phyloP scores from a whole-genome alignment of 2,888 invertebrate species.

The Acheta domesticus region DNA sequence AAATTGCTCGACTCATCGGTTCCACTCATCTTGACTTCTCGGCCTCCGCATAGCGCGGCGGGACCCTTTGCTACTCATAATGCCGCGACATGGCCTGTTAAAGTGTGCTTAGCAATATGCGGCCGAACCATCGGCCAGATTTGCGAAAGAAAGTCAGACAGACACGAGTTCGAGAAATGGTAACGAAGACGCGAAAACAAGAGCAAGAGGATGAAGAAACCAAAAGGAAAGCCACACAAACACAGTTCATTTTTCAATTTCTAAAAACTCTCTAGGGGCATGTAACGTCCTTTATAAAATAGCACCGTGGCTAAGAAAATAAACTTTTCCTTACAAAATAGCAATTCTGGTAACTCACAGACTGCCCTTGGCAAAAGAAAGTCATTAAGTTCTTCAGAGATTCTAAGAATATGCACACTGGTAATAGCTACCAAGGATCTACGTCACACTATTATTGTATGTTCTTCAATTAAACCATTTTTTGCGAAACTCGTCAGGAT shows the following conservation, averaged over 20 bases:
- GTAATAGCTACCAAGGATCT: slow-evolving; percentile 1
- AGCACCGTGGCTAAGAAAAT: slow-evolving; percentile 36
- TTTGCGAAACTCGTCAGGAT: slow-evolving; percentile 39
- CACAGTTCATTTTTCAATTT: neutral
- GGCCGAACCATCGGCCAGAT: too few species aligned
- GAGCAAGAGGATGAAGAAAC: neutral
- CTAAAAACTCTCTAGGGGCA: slow-evolving; percentile 3
- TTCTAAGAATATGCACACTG: neutral
- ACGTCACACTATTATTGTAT: neutral
- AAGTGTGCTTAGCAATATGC: too few species aligned
- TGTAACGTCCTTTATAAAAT: slow-evolving; percentile 28
- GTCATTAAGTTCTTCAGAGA: neutral
- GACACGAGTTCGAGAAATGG: too few species aligned
- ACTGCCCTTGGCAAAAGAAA: slow-evolving; percentile 18
- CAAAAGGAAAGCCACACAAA: neutral
- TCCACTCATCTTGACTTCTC: too few species aligned
- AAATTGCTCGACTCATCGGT: too few species aligned
- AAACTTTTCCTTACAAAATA: slow-evolving; percentile 33
- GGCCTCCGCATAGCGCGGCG: too few species aligned
- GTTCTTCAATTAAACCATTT: slow-evolving; percentile 39
- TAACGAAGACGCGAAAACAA: neutral
- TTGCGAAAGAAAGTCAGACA: too few species aligned
- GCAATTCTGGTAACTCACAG: slow-evolving; percentile 19
- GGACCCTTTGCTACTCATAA: too few species aligned
- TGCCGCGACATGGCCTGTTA: too few species aligned